Evolutionary conservation across 2,888 invertebrate species (phyloP).

Genomic region (Mythimna albipuncta): DNA sequence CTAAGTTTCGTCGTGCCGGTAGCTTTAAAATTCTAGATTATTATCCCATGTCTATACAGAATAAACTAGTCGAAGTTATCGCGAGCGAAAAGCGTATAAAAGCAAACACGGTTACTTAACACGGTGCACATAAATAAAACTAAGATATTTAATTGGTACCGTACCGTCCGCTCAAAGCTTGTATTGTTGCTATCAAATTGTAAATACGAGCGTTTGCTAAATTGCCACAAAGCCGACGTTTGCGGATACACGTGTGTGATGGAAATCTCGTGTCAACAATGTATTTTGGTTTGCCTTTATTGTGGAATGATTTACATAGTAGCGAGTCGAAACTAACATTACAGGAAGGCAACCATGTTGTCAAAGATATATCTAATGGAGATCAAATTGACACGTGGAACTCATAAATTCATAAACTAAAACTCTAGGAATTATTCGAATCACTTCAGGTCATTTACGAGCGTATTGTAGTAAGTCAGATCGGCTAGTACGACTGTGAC

Average conservation of each 20-base stretch:
- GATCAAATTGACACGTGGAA: background rate
- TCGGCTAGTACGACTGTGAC: constrained; percentile 62
- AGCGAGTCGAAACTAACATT: constrained; percentile 48
- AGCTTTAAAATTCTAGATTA: constrained; percentile 58
- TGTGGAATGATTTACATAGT: constrained; percentile 60
- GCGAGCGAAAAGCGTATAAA: constrained; percentile 67
- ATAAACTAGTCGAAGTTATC: constrained; percentile 68
- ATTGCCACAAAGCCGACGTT: constrained; percentile 58
- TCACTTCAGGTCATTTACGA: constrained; percentile 12
- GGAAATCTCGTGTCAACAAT: constrained; percentile 65
- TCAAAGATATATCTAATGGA: background rate
- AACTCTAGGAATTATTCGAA: background rate
- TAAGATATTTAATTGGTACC: constrained; percentile 77
- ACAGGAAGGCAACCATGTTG: constrained; percentile 2
- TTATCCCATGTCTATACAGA: constrained; percentile 68
- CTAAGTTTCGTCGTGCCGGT: constrained; percentile 32
- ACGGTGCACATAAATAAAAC: constrained; percentile 73
- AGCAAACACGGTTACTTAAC: constrained; percentile 75
- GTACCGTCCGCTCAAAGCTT: constrained; percentile 66
- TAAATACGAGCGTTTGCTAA: constrained; percentile 60
- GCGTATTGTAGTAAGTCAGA: constrained; percentile 61
- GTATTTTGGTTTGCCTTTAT: constrained; percentile 61
- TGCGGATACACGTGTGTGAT: constrained; percentile 52
- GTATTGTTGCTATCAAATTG: constrained; percentile 64
- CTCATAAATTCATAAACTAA: background rate